A percentile compares a stretch with the other conserved stretches of the same genome.
Evolutionary conservation across 2,797 vertebrate genomes (phyloP).

Genomic region (Echeneis naucrates): DNA sequence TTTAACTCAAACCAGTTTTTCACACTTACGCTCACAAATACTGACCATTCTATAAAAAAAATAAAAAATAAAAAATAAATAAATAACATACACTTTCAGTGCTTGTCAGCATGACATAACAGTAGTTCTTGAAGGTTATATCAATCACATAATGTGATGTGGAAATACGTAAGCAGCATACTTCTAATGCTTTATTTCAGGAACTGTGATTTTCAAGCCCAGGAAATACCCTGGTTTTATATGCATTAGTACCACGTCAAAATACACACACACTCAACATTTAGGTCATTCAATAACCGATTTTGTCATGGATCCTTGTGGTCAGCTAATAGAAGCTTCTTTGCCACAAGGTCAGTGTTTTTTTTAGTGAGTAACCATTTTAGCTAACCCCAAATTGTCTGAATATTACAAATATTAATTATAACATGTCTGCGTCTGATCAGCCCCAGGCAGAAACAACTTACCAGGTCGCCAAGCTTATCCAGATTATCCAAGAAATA

Average conservation of each 20-base stretch:
- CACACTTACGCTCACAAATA: too few relatives aligned
- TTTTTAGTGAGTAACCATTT: neutral
- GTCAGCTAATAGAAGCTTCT: neutral
- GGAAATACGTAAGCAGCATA: too few relatives aligned
- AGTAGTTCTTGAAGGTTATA: too few relatives aligned
- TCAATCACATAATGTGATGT: too few relatives aligned
- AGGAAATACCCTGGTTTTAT: neutral
- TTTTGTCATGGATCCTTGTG: neutral
- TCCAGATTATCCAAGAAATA: slow-evolving; percentile 99
- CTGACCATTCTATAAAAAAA: too few relatives aligned
- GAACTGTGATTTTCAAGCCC: neutral
- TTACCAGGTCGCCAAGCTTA: slow-evolving; percentile 95
- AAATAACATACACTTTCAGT: neutral
- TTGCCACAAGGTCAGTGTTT: neutral
- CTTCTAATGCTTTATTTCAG: too few relatives aligned
- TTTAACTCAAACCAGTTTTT: too few relatives aligned
- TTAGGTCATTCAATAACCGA: neutral
- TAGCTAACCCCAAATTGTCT: neutral
- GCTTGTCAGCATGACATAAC: neutral
- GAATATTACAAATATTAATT: slow-evolving; percentile 39
- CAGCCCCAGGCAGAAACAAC: slow-evolving; percentile 69
- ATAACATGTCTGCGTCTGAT: slow-evolving; percentile 31
- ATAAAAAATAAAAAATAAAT: too few relatives aligned
- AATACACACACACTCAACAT: neutral
- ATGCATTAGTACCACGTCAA: neutral